phyloP scores from a whole-genome alignment of 1,140 invertebrate genomes.

The Caligus rogercresseyi region DNA sequence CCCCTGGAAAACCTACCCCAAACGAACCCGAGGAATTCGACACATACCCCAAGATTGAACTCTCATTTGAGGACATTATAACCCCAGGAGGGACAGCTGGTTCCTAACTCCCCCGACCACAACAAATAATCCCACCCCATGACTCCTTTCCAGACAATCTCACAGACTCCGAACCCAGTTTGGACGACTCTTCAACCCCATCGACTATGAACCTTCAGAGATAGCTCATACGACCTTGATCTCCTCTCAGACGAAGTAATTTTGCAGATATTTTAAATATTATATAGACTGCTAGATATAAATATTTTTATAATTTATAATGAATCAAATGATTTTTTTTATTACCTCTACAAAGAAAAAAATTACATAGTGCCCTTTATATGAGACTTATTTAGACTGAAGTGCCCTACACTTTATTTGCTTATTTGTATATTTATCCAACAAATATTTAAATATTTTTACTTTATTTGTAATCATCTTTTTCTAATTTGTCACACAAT shows the following conservation, averaged over 20 bases:
- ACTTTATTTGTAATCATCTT: too few relatives aligned
- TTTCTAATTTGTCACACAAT: too few relatives aligned
- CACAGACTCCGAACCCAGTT: neutral
- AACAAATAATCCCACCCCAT: neutral
- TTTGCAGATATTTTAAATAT: neutral
- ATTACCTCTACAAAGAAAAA: too few relatives aligned
- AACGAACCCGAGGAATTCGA: neutral
- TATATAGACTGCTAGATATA: too few relatives aligned
- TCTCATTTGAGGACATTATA: neutral
- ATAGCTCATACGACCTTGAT: neutral
- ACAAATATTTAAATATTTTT: too few relatives aligned
- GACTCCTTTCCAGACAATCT: neutral
- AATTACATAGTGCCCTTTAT: too few relatives aligned
- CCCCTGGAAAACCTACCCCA: neutral
- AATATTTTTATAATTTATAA: too few relatives aligned
- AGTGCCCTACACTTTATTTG: too few relatives aligned
- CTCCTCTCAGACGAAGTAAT: neutral
- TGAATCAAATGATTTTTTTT: too few relatives aligned
- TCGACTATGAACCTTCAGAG: neutral
- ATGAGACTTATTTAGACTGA: too few relatives aligned
- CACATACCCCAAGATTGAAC: neutral
- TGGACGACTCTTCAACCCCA: neutral
- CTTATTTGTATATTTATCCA: too few relatives aligned
- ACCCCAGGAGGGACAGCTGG: too few relatives aligned
- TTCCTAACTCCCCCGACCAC: neutral